Conservation (phyloP, 2,888 invertebrate genomes). For the Drosophila mimetica region DNA sequence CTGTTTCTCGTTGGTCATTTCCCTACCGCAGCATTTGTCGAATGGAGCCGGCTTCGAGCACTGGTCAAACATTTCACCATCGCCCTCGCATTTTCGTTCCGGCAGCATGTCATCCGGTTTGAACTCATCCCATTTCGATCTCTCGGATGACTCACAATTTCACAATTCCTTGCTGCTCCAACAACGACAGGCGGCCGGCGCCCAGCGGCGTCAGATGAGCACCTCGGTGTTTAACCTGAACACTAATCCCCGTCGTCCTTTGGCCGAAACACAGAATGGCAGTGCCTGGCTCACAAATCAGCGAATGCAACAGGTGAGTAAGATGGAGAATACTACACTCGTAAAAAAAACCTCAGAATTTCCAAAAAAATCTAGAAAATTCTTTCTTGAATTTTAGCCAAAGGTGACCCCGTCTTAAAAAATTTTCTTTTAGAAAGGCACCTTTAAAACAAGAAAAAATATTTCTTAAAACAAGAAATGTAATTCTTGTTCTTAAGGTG, state of each 20-base stretch:
- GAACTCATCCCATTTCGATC: constrained; percentile 84
- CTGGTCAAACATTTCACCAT: constrained; percentile 84
- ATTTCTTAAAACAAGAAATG: no score
- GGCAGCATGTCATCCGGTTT: constrained; percentile 84
- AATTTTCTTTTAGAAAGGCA: no score
- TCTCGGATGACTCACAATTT: constrained; percentile 82
- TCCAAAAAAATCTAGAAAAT: no score
- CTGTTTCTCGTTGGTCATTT: constrained; percentile 57
- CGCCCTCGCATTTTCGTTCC: constrained; percentile 84
- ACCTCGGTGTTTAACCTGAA: constrained; percentile 86
- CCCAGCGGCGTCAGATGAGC: constrained; percentile 83
- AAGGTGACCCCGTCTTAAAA: no score
- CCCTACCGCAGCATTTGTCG: constrained; percentile 56
- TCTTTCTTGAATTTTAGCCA: no score
- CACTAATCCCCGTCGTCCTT: constrained; percentile 66
- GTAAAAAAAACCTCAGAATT: no score
- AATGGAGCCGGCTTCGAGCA: constrained; percentile 81
- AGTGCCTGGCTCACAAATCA: constrained; percentile 73
- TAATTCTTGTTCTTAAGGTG: no score
- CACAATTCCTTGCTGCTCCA: constrained; percentile 81
- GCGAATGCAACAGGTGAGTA: constrained; percentile 87
- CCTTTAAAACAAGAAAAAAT: no score
- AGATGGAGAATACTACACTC: no score
- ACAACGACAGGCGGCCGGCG: constrained; percentile 75
- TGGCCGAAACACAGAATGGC: constrained; percentile 70